Percentiles rank a stretch among this genome's conserved stretches.
These are phyloP conservation scores for Enhydra lutris DNA, from an alignment of 2,113 vertebrate genomes.

Conservation along the genomic window DNA sequence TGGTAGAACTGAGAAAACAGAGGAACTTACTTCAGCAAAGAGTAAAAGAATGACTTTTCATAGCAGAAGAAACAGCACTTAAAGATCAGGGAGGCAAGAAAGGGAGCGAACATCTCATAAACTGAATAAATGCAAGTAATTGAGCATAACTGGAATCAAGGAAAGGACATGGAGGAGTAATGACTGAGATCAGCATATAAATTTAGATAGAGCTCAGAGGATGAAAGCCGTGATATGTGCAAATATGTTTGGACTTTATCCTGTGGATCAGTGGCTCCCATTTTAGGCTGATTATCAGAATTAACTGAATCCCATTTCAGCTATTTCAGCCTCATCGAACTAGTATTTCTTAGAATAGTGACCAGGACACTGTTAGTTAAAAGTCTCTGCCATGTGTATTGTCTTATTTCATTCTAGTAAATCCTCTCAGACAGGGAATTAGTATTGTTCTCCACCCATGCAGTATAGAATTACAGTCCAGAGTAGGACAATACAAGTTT, in stretches of 20 bases:
- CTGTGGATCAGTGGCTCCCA: background rate
- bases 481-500: background rate
- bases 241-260: background rate
- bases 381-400: background rate
- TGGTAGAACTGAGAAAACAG: background rate
- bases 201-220: background rate
- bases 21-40: background rate
- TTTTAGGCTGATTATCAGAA: background rate
- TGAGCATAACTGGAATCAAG: background rate
- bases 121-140: background rate
- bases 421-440: background rate
- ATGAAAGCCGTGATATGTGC: background rate
- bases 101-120: background rate
- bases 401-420: background rate
- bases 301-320: background rate
- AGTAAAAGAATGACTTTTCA: background rate
- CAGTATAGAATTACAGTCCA: background rate
- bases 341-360: background rate
- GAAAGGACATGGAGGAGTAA: background rate
- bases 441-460: background rate
- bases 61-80: background rate
- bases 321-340: background rate
- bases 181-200: background rate
- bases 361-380: background rate
- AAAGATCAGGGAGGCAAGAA: background rate